A percentile compares a stretch with the other conserved stretches of the same genome.
Evolutionary conservation across 2,888 invertebrate genomes (phyloP).

Genomic region (Nematopogon swammerdamellus): DNA sequence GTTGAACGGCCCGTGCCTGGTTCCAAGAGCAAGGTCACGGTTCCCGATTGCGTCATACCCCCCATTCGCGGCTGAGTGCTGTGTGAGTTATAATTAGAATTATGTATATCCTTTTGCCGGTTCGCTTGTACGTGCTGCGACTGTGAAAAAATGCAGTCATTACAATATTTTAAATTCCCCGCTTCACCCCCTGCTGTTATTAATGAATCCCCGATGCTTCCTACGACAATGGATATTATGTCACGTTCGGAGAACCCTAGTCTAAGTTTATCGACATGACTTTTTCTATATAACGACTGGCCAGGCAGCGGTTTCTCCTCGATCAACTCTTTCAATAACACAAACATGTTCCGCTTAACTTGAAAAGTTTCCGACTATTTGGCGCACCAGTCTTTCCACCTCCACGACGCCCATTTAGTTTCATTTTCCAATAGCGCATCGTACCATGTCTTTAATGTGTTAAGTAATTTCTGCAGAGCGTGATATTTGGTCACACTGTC

Average conservation of each 20-base stretch:
- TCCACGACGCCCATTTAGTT: constrained; percentile 15
- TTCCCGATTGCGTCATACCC: too few species aligned
- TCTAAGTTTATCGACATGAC: constrained; percentile 4
- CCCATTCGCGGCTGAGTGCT: too few species aligned
- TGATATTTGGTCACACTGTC: constrained; percentile 13
- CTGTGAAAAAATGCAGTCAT: too few species aligned
- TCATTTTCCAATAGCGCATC: constrained; percentile 14
- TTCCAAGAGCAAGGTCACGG: too few species aligned
- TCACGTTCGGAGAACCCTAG: not conserved
- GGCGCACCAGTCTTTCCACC: constrained; percentile 16
- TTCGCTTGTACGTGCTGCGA: too few species aligned
- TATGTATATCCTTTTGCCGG: not conserved
- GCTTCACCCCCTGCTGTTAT: constrained; percentile 14
- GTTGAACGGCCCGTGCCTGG: too few species aligned
- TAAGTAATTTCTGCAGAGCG: constrained; percentile 14
- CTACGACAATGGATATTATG: constrained; percentile 11
- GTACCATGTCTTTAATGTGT: constrained; percentile 16
- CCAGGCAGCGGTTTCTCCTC: not conserved
- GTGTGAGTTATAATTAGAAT: not conserved
- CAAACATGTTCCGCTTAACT: constrained; percentile 12
- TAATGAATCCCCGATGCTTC: constrained; percentile 12
- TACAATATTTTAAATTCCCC: constrained; percentile 13
- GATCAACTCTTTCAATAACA: not conserved
- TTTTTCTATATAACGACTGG: constrained; percentile 9
- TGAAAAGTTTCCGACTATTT: constrained; percentile 13